These are phyloP conservation scores for Beroe ovata DNA, from an alignment of 37 sponge, comb jelly and placozoan species.

Conservation along the genomic window DNA sequence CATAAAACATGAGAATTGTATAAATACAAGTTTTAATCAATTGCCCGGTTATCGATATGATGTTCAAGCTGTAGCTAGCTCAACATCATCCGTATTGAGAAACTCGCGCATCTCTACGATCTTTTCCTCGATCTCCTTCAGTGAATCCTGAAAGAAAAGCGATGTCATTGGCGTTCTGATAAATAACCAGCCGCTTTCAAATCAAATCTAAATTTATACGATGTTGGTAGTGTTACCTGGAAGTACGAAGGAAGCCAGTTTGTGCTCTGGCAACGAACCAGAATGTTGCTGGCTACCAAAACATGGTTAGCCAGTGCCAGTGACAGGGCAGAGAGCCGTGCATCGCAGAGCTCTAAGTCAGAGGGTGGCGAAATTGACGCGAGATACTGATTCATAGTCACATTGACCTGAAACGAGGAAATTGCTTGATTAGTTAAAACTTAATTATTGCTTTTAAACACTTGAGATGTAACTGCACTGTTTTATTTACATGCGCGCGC, in stretches of 20 bases:
- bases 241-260: neutral
- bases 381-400: conserved; percentile 46
- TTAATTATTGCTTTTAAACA: too few relatives aligned
- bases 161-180: too few relatives aligned
- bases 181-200: too few relatives aligned
- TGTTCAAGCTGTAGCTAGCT: too few relatives aligned
- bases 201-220: too few relatives aligned
- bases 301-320: conserved; percentile 36
- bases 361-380: conserved; percentile 20
- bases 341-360: conserved; percentile 50
- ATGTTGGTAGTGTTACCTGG: too few relatives aligned
- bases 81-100: neutral
- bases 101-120: conserved; percentile 16
- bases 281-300: conserved; percentile 25
- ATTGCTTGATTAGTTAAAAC: too few relatives aligned
- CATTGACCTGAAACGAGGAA: conserved; percentile 30
- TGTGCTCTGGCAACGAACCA: neutral
- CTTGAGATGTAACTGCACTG: neutral
- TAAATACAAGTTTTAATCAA: too few relatives aligned
- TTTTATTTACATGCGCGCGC: neutral
- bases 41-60: too few relatives aligned
- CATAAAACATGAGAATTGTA: too few relatives aligned
- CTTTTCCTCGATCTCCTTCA: conserved; percentile 46
- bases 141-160: conserved; percentile 36
- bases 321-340: neutral